These are phyloP conservation scores for Macrophya alboannulata DNA, from an alignment of 2,888 invertebrate genomes.

Conservation along the genomic window DNA sequence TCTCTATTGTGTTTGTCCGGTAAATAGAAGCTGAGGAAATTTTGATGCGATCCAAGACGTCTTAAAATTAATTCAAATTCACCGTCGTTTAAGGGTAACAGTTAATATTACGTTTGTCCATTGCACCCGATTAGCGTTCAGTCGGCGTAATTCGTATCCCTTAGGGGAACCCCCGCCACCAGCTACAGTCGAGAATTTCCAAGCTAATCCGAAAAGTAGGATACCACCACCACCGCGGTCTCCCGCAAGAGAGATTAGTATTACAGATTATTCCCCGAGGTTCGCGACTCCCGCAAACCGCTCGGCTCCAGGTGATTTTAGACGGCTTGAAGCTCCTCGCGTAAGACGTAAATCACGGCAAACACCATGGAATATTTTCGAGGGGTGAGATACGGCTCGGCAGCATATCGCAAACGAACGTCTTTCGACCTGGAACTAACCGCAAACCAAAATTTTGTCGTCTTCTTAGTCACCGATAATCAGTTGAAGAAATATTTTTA, in stretches of 20 bases:
- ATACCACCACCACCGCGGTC: slow-evolving; percentile 31
- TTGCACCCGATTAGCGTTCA: slow-evolving; percentile 27
- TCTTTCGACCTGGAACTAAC: neutral
- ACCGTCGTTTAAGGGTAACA: neutral
- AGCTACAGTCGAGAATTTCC: slow-evolving; percentile 25
- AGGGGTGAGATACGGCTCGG: neutral
- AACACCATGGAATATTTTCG: neutral
- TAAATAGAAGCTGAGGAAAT: neutral
- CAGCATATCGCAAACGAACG: neutral
- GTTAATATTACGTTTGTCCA: slow-evolving; percentile 6
- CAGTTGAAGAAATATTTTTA: neutral
- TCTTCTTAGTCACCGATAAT: neutral
- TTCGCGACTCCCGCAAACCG: neutral
- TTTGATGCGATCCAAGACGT: neutral
- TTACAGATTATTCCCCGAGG: slow-evolving; percentile 46
- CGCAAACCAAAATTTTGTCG: neutral
- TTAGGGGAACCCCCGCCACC: neutral
- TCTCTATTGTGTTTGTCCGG: neutral
- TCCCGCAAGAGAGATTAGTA: slow-evolving; percentile 50
- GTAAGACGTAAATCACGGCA: slow-evolving; percentile 2
- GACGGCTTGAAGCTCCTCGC: slow-evolving; percentile 18
- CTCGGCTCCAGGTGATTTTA: neutral
- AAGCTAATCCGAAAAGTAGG: slow-evolving; percentile 36
- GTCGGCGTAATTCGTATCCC: slow-evolving; percentile 1
- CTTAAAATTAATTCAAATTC: slow-evolving; percentile 17